These are phyloP conservation scores for Ylistrum balloti DNA, from an alignment of 1,140 invertebrate species.

Conservation along the genomic window DNA sequence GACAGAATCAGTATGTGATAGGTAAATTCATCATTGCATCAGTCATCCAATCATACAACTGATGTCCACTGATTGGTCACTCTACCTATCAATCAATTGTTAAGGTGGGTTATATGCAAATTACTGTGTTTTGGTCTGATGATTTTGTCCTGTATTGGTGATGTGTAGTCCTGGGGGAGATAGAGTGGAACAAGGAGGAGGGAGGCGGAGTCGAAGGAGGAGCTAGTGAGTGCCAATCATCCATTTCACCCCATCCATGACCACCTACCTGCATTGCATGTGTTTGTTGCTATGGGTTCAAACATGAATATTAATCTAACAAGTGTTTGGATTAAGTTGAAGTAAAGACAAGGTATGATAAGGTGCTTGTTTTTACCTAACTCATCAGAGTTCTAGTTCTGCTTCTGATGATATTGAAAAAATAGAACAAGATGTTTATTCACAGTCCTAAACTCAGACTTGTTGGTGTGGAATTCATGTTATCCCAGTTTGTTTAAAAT, in stretches of 20 bases:
- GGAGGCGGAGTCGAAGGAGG: conserved; percentile 57
- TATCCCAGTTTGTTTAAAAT: too few relatives aligned
- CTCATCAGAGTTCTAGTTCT: too few relatives aligned
- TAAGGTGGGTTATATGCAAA: conserved; percentile 47
- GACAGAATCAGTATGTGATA: too few relatives aligned
- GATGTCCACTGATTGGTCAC: conserved; percentile 22
- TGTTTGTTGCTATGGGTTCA: conserved; percentile 40
- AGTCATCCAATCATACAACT: too few relatives aligned
- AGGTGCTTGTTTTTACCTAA: neutral
- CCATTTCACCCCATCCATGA: neutral
- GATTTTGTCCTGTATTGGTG: conserved; percentile 22
- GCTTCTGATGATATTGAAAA: too few relatives aligned
- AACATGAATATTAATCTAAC: conserved; percentile 41
- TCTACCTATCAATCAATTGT: conserved; percentile 45
- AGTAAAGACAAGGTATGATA: conserved; percentile 12
- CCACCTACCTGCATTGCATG: neutral
- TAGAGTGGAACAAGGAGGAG: conserved; percentile 63
- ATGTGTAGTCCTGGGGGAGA: conserved; percentile 64
- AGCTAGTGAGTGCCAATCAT: conserved; percentile 40
- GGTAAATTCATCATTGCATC: too few relatives aligned
- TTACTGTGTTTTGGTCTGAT: conserved; percentile 55
- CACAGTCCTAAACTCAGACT: too few relatives aligned
- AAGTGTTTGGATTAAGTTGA: neutral
- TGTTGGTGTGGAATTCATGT: too few relatives aligned
- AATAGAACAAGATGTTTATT: too few relatives aligned